A percentile compares a stretch with the other conserved stretches of the same genome.
Conservation (phyloP, 2,888 invertebrate species). For the Sarcophaga subvicina region DNA sequence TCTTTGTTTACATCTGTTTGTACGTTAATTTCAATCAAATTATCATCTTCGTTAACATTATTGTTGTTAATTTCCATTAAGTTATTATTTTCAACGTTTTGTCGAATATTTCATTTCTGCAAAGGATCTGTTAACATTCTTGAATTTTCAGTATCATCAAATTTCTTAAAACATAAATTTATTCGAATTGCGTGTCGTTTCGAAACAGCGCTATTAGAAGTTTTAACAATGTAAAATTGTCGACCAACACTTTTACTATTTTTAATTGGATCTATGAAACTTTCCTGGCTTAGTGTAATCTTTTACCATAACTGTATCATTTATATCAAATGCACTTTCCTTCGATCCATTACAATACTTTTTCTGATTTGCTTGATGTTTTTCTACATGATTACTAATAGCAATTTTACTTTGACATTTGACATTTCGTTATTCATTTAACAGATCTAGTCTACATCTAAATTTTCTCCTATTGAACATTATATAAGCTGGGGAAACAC, state of each 20-base stretch:
- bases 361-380: too few relatives aligned
- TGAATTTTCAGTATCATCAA: neutral
- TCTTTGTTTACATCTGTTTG: constrained; percentile 10
- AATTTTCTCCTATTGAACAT: too few relatives aligned
- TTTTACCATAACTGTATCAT: constrained; percentile 38
- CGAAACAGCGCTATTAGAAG: constrained; percentile 13
- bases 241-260: constrained; percentile 22
- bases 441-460: too few relatives aligned
- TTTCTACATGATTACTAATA: too few relatives aligned
- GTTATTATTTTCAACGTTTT: neutral
- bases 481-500: too few relatives aligned
- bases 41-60: neutral
- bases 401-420: too few relatives aligned
- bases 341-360: too few relatives aligned
- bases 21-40: neutral
- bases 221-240: constrained; percentile 17
- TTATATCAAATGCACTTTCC: neutral
- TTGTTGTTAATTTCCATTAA: neutral
- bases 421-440: too few relatives aligned
- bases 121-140: constrained; percentile 13
- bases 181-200: constrained; percentile 38
- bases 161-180: constrained; percentile 2
- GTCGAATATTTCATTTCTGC: neutral
- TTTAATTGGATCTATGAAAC: constrained; percentile 29
- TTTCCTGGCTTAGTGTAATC: constrained; percentile 19